These are phyloP conservation scores for Pachydiplax longipennis DNA, from an alignment of 2,888 invertebrate genomes.

Conservation along the genomic window DNA sequence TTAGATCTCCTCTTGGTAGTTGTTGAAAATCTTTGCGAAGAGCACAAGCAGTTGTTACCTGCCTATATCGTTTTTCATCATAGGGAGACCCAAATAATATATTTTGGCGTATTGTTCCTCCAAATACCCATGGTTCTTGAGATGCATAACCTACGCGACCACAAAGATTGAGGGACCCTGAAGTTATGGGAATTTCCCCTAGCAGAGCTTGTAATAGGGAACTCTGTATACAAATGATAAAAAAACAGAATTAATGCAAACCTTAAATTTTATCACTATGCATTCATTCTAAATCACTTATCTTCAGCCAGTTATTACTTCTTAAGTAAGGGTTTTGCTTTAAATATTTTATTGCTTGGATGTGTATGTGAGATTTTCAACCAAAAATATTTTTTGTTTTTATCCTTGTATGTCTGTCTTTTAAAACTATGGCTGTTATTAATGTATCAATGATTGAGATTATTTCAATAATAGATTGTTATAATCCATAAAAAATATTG, in stretches of 20 bases:
- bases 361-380: too few relatives aligned
- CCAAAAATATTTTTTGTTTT: too few relatives aligned
- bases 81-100: constrained; percentile 85
- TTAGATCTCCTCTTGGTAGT: constrained; percentile 75
- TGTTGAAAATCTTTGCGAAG: constrained; percentile 72
- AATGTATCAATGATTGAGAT: too few relatives aligned
- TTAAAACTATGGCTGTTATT: too few relatives aligned
- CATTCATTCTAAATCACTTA: too few relatives aligned
- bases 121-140: constrained; percentile 82
- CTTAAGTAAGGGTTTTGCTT: too few relatives aligned
- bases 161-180: constrained; percentile 69
- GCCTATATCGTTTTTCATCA: constrained; percentile 62
- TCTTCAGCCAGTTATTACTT: too few relatives aligned
- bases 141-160: constrained; percentile 75
- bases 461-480: too few relatives aligned
- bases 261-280: too few relatives aligned
- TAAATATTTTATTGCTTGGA: too few relatives aligned
- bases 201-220: constrained; percentile 73
- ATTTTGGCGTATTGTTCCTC: constrained; percentile 86
- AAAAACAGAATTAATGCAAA: neutral
- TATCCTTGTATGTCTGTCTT: too few relatives aligned
- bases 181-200: constrained; percentile 71
- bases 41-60: constrained; percentile 64
- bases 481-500: too few relatives aligned
- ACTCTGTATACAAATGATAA: constrained; percentile 59